A percentile compares a stretch with the other conserved stretches of the same genome.
phyloP scores from a whole-genome alignment of 2,797 vertebrate genomes.

The Lindbergichthys nudifrons region DNA sequence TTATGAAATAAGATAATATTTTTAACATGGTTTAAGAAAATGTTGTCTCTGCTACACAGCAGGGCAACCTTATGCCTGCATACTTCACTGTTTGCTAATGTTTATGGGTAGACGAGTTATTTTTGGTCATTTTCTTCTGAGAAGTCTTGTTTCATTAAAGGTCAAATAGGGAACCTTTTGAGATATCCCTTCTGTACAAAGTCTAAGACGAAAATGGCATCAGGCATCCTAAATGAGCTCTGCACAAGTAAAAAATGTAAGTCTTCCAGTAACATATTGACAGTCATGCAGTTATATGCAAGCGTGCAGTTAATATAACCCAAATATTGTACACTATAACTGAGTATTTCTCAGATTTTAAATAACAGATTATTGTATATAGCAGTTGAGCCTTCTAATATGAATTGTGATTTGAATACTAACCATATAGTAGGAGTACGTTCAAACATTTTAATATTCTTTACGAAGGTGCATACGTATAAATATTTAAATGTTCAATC shows the following conservation, averaged over 20 bases:
- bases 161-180: slow-evolving; percentile 11
- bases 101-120: not conserved
- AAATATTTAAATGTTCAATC: slow-evolving; percentile 39
- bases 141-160: slow-evolving; percentile 9
- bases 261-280: not conserved
- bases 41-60: not conserved
- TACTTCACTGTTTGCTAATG: not conserved
- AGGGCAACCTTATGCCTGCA: not conserved
- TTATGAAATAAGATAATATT: not conserved
- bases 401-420: slow-evolving; percentile 4
- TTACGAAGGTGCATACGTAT: slow-evolving; percentile 17
- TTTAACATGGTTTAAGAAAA: not conserved
- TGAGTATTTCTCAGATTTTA: not conserved
- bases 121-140: slow-evolving; percentile 7
- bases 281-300: not conserved
- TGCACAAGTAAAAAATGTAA: not conserved
- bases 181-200: not conserved
- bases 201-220: slow-evolving; percentile 6
- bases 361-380: not conserved
- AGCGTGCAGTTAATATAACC: not conserved
- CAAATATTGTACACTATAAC: not conserved
- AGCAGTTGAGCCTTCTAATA: not conserved
- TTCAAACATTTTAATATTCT: slow-evolving; percentile 30
- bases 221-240: not conserved
- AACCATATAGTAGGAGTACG: not conserved